phyloP scores from a whole-genome alignment of 2,888 invertebrate genomes.

The Tenthredo mesomela region DNA sequence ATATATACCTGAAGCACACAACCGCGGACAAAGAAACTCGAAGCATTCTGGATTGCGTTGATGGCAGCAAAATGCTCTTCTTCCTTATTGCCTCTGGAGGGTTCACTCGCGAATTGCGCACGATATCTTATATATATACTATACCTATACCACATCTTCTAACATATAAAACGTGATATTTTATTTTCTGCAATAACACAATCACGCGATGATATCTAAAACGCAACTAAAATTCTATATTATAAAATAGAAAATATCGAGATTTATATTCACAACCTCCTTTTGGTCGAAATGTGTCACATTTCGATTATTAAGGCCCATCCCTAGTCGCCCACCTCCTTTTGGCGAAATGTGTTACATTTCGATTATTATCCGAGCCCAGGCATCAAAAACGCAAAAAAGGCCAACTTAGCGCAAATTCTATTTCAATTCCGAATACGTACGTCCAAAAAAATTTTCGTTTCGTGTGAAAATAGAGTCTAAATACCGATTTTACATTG shows the following conservation, averaged over 20 bases:
- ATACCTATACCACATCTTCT: background rate
- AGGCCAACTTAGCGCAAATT: no score
- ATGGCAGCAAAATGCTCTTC: constrained; percentile 17
- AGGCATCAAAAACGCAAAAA: no score
- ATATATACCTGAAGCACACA: background rate
- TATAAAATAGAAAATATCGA: background rate
- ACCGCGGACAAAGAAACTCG: constrained; percentile 25
- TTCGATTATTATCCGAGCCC: no score
- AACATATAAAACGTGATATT: background rate
- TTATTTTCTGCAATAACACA: no score
- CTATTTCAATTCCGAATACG: no score
- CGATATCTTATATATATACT: background rate
- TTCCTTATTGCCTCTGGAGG: constrained; percentile 14
- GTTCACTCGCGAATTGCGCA: background rate
- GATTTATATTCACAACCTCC: background rate
- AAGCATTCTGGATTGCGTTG: constrained; percentile 4
- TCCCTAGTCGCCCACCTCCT: no score
- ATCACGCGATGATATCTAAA: background rate
- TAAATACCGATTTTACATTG: no score
- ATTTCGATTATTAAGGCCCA: no score
- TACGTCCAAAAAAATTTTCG: no score
- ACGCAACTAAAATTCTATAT: background rate
- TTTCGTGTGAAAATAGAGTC: no score
- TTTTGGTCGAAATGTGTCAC: no score
- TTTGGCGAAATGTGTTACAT: no score